phyloP scores from a whole-genome alignment of 2,113 vertebrate species.

The Hydrochoerus hydrochaeris region DNA sequence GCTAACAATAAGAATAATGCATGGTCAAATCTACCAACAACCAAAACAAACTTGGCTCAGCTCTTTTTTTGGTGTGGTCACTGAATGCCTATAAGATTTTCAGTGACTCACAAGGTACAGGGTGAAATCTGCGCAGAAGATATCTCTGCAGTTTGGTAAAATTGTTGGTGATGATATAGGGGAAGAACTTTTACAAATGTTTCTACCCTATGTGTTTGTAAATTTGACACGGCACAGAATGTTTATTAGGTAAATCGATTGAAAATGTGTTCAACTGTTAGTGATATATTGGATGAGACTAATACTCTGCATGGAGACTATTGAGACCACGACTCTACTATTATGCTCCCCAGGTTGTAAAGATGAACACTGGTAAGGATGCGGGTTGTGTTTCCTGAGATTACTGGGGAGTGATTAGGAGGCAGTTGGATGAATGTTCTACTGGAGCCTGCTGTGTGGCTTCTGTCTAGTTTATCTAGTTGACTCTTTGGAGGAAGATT shows the following conservation, averaged over 20 bases:
- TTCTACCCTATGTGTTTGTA: not conserved
- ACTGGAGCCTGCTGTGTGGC: not conserved
- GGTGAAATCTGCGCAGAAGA: not conserved
- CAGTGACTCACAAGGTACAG: not conserved
- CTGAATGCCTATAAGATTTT: not conserved
- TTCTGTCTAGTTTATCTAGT: constrained; percentile 51
- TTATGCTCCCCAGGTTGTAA: not conserved
- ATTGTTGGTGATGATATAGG: not conserved
- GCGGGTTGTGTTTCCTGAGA: not conserved
- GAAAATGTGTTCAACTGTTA: constrained; percentile 38
- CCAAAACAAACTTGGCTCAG: not conserved
- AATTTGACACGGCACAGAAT: constrained; percentile 17
- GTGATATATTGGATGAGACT: not conserved
- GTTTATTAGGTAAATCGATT: constrained; percentile 35
- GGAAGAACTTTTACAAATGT: not conserved
- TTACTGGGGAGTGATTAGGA: not conserved
- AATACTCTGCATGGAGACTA: not conserved
- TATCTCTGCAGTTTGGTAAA: not conserved
- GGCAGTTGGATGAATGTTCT: not conserved
- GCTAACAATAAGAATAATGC: constrained; percentile 27
- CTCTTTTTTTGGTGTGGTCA: not conserved
- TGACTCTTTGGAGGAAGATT: not conserved
- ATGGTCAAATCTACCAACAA: constrained; percentile 2
- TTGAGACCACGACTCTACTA: not conserved
- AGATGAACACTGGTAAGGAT: not conserved